Percentiles rank a stretch among this genome's conserved stretches.
Evolutionary conservation across 2,113 vertebrate genomes (phyloP).

Genomic region (Gymnorhina tibicen): DNA sequence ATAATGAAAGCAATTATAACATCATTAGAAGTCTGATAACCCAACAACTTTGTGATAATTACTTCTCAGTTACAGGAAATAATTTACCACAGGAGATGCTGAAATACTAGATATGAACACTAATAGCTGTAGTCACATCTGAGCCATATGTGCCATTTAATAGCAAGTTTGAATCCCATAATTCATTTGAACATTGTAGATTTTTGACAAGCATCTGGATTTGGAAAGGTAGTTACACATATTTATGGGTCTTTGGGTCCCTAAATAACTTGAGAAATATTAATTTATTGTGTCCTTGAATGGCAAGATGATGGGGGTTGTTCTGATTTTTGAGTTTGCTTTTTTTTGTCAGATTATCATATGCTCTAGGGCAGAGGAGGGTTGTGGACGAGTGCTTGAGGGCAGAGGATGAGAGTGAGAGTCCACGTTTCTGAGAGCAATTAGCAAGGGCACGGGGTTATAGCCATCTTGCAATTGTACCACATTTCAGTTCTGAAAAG

Average conservation of each 20-base stretch:
- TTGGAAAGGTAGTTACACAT: background rate
- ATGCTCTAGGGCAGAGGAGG: background rate
- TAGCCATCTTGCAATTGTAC: background rate
- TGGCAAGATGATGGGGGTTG: background rate
- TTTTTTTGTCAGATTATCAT: background rate
- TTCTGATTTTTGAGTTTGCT: background rate
- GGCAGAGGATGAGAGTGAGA: background rate
- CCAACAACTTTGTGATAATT: conserved; percentile 31
- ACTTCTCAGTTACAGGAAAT: background rate
- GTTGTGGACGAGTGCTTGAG: background rate
- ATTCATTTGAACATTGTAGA: background rate
- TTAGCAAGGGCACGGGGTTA: background rate
- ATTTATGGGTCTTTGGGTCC: background rate
- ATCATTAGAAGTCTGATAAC: conserved; percentile 34
- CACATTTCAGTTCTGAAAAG: background rate
- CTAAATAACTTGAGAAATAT: background rate
- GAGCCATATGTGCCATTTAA: background rate
- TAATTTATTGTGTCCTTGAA: background rate
- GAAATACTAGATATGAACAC: background rate
- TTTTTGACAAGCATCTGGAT: background rate
- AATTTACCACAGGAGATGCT: background rate
- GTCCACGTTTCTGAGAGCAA: background rate
- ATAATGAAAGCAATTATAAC: conserved; percentile 20
- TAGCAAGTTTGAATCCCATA: background rate
- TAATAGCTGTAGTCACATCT: background rate